phyloP scores from a whole-genome alignment of 2,888 invertebrate genomes.

The Eugnorisma glareosa region DNA sequence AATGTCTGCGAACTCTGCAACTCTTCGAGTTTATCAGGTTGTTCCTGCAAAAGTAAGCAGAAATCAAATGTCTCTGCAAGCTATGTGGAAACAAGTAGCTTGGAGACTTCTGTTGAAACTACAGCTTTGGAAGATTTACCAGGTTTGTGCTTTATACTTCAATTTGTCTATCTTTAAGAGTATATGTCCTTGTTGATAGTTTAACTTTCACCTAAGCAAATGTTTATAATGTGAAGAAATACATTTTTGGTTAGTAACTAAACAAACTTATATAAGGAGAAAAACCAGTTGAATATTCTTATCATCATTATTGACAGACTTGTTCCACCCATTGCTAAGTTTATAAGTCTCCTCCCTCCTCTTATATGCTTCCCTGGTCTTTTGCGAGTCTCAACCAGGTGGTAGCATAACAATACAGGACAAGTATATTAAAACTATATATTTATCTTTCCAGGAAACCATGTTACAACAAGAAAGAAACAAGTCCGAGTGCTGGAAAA shows the following conservation, averaged over 20 bases:
- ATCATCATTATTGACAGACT: neutral
- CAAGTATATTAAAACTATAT: neutral
- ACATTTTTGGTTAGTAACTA: neutral
- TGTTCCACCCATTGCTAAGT: neutral
- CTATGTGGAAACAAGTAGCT: slow-evolving; percentile 65
- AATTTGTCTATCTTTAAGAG: neutral
- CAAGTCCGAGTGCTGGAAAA: slow-evolving; percentile 69
- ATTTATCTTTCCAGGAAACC: slow-evolving; percentile 71
- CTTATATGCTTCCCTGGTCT: neutral
- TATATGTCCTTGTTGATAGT: slow-evolving; percentile 7
- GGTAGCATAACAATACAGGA: neutral
- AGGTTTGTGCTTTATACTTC: slow-evolving; percentile 72
- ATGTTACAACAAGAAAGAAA: slow-evolving; percentile 70
- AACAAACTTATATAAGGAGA: neutral
- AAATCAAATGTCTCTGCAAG: slow-evolving; percentile 55
- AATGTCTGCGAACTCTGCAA: slow-evolving; percentile 77
- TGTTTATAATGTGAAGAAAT: neutral
- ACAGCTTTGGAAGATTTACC: slow-evolving; percentile 85
- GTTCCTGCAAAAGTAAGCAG: slow-evolving; percentile 74
- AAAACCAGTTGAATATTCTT: neutral
- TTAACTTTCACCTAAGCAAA: slow-evolving; percentile 18
- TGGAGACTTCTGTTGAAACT: slow-evolving; percentile 80
- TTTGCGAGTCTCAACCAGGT: neutral
- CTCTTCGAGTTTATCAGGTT: slow-evolving; percentile 70
- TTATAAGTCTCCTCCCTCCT: neutral